phyloP scores from a whole-genome alignment of 2,888 invertebrate species.

The Drosophila diplacantha region DNA sequence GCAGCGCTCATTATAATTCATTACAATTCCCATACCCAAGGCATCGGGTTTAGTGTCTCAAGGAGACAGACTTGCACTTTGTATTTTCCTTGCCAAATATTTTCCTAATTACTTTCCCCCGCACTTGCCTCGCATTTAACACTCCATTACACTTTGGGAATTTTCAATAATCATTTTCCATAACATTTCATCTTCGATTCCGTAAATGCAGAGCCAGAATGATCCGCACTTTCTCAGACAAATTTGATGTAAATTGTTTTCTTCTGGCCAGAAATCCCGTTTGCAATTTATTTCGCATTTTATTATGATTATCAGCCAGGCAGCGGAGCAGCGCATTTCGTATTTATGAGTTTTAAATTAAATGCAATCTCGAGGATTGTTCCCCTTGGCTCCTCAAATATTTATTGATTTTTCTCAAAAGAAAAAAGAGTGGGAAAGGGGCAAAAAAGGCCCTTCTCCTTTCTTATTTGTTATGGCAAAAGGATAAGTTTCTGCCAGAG shows the following conservation, averaged over 20 bases:
- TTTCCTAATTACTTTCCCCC: slow-evolving; percentile 64
- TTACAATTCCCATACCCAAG: slow-evolving; percentile 24
- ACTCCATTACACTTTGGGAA: slow-evolving; percentile 59
- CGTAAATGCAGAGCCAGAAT: neutral
- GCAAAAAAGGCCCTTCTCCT: slow-evolving; percentile 13
- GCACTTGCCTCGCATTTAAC: slow-evolving; percentile 48
- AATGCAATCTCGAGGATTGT: slow-evolving; percentile 61
- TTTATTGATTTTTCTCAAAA: slow-evolving; percentile 63
- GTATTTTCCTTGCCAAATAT: slow-evolving; percentile 49
- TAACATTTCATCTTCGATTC: slow-evolving; percentile 30
- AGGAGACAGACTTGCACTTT: slow-evolving; percentile 26
- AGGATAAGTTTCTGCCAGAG: slow-evolving; percentile 52
- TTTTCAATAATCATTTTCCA: slow-evolving; percentile 46
- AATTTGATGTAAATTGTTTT: slow-evolving; percentile 43
- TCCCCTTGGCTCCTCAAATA: slow-evolving; percentile 57
- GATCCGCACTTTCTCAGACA: slow-evolving; percentile 14
- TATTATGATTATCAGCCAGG: slow-evolving; percentile 65
- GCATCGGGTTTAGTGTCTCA: slow-evolving; percentile 31
- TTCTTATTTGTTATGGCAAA: slow-evolving; percentile 44
- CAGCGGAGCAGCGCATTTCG: slow-evolving; percentile 58
- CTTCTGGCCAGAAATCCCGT: slow-evolving; percentile 37
- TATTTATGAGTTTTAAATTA: slow-evolving; percentile 73
- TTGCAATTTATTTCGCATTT: slow-evolving; percentile 62
- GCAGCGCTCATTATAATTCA: slow-evolving; percentile 6
- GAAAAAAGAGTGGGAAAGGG: neutral